A percentile compares a stretch with the other conserved stretches of the same genome.
These are phyloP conservation scores for Seriola quinqueradiata DNA, from an alignment of 2,113 vertebrate genomes.

Conservation along the genomic window DNA sequence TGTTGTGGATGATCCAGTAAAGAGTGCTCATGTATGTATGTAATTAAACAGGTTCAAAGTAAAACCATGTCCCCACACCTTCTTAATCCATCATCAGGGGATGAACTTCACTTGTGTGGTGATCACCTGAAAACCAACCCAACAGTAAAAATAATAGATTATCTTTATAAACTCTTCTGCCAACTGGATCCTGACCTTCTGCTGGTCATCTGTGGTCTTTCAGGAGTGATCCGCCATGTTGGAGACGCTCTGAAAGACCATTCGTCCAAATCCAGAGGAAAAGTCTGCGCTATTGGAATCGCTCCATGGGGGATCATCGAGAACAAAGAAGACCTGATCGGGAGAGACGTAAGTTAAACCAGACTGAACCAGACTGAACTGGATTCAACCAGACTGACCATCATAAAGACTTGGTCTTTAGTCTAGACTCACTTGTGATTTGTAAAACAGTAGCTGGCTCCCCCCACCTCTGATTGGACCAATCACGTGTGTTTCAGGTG, in stretches of 20 bases:
- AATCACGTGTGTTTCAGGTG: constrained; percentile 83
- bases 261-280: constrained; percentile 96
- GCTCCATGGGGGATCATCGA: constrained; percentile 98
- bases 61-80: too few relatives aligned
- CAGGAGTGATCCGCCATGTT: constrained; percentile 96
- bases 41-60: too few relatives aligned
- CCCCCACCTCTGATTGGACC: neutral
- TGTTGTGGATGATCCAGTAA: too few relatives aligned
- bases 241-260: constrained; percentile 98
- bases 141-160: neutral
- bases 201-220: neutral
- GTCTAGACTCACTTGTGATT: too few relatives aligned
- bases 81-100: too few relatives aligned
- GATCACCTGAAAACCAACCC: too few relatives aligned
- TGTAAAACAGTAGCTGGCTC: too few relatives aligned
- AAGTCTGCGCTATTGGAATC: constrained; percentile 95
- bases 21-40: too few relatives aligned
- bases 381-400: neutral
- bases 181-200: neutral
- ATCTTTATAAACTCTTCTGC: neutral
- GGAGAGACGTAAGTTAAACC: constrained; percentile 90
- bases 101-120: too few relatives aligned
- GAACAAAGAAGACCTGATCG: constrained; percentile 95
- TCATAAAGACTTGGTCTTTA: too few relatives aligned
- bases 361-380: neutral